Evolutionary conservation across 2,888 invertebrate genomes (phyloP).

Genomic region (Eupsilia transversa): DNA sequence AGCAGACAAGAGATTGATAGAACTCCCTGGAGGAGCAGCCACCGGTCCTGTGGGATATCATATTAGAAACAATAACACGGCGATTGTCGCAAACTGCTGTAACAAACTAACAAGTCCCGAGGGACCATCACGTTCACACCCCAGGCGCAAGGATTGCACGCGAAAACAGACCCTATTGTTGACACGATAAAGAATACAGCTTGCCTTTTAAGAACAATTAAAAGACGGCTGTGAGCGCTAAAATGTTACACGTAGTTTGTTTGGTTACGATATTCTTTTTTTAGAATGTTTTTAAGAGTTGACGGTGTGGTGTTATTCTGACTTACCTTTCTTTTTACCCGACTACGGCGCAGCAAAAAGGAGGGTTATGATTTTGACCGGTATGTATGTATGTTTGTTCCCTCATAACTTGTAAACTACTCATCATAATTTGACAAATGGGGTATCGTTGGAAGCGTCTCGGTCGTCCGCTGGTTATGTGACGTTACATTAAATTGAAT

Average conservation of each 20-base stretch:
- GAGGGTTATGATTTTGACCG: too few species aligned
- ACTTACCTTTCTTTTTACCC: background rate
- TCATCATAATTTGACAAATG: too few species aligned
- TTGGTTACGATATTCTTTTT: too few species aligned
- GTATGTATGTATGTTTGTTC: too few species aligned
- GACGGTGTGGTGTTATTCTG: background rate
- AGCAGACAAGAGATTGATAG: conserved; percentile 27
- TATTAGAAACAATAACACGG: conserved; percentile 81
- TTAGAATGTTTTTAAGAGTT: background rate
- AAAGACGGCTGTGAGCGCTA: conserved; percentile 45
- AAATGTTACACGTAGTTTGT: conserved; percentile 52
- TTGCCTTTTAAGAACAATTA: conserved; percentile 48
- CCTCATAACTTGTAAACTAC: too few species aligned
- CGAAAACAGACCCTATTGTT: conserved; percentile 44
- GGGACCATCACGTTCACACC: conserved; percentile 63
- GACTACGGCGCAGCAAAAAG: too few species aligned
- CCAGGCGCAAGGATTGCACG: conserved; percentile 2
- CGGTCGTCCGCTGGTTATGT: too few species aligned
- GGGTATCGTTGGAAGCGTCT: too few species aligned
- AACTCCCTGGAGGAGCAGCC: conserved; percentile 44
- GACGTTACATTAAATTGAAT: too few species aligned
- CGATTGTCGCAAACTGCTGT: conserved; percentile 74
- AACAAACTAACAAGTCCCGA: conserved; percentile 79
- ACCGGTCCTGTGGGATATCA: conserved; percentile 69
- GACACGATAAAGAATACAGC: conserved; percentile 40